Conservation (phyloP, 2,113 vertebrate species). For the Brachyistius frenatus region DNA sequence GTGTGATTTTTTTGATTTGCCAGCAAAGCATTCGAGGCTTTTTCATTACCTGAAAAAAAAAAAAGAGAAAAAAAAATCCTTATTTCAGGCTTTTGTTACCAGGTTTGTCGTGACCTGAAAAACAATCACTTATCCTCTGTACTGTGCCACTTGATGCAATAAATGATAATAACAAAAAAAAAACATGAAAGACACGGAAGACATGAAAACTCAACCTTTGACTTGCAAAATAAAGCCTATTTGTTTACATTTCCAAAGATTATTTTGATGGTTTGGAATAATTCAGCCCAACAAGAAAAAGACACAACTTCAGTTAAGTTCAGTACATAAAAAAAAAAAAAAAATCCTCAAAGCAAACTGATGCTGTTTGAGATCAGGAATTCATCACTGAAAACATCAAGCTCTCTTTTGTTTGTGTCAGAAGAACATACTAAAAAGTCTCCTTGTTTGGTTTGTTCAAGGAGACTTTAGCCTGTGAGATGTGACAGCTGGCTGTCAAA, state of each 20-base stretch:
- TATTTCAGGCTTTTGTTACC: background rate
- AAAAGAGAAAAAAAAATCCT: background rate
- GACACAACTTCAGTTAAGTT: background rate
- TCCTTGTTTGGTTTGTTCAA: conserved; percentile 39
- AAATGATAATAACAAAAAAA: background rate
- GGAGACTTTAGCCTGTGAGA: conserved; percentile 28
- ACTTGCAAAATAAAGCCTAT: background rate
- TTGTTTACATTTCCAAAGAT: background rate
- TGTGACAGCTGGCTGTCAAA: conserved; percentile 42
- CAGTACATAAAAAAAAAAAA: background rate
- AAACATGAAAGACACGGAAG: background rate
- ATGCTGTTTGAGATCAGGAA: background rate
- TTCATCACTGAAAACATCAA: conserved; percentile 39
- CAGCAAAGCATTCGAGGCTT: background rate
- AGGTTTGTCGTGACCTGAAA: background rate
- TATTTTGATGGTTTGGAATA: background rate
- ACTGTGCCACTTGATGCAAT: background rate
- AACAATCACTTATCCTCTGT: background rate
- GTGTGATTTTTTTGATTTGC: background rate
- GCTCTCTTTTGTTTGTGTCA: conserved; percentile 2
- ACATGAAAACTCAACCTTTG: background rate
- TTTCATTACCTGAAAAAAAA: background rate
- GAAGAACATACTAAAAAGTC: conserved; percentile 27
- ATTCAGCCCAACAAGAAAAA: background rate
- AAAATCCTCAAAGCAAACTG: background rate